Evolutionary conservation across 2,113 vertebrate species (phyloP).

Genomic region (Ictalurus punctatus): DNA sequence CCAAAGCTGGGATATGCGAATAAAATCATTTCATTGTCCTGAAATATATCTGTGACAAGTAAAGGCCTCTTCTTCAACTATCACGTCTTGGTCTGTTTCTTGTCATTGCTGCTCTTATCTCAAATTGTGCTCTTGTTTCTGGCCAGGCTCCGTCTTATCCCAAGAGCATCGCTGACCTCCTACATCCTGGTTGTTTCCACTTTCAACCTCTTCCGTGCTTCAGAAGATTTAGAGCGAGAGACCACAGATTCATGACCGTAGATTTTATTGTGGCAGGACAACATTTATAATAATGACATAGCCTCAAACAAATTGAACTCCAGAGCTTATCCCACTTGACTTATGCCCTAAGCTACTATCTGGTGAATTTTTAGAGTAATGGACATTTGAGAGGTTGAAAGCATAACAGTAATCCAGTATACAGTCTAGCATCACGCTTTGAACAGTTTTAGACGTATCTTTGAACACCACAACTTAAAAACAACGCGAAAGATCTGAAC

Average conservation of each 20-base stretch:
- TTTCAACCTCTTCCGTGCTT: not conserved
- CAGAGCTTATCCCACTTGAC: not conserved
- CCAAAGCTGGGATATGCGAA: too few species aligned
- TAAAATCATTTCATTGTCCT: too few species aligned
- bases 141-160: not conserved
- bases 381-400: not conserved
- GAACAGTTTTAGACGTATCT: not conserved
- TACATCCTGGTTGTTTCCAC: not conserved
- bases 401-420: not conserved
- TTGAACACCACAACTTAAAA: not conserved
- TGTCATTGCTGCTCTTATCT: not conserved
- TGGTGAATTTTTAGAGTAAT: not conserved
- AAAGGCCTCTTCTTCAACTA: too few species aligned
- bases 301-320: not conserved
- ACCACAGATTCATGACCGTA: not conserved
- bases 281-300: not conserved
- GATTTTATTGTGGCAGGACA: not conserved
- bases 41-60: too few species aligned
- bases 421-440: not conserved
- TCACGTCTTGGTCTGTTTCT: not conserved
- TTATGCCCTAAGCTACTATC: not conserved
- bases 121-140: not conserved
- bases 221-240: not conserved
- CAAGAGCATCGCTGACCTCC: not conserved
- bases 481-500: not conserved